Evolutionary conservation across 2,888 invertebrate species (phyloP), one percentile per base, ranked within the genome.

Genomic region (Drosophila hawaiiensis): DNA sequence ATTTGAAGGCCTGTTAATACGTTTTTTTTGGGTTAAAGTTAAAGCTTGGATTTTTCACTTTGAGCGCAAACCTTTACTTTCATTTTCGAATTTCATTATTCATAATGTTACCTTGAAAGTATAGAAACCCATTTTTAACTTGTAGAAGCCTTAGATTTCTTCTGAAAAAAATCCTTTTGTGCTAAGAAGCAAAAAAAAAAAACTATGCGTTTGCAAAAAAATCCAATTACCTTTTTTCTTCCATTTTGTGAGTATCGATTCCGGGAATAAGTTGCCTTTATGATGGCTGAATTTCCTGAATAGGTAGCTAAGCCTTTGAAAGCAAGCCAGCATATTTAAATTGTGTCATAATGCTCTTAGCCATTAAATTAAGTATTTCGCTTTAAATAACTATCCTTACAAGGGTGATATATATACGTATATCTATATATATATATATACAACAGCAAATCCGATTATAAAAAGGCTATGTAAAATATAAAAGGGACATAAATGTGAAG

Each of bases 371-470:
- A 16, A 47, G 47, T 47, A 47, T 47, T 47, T 25, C 47, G 47
- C 47, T 47, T 47, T 47, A 47, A 47, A 16, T 47, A 47, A 25
- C 47, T 47, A 16, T 52, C 29, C 29, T 6, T 3, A 4, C 12
- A n/a, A 29, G 29, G n/a, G 3, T 14, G 4, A 28, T 19, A 10
- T 4, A 25, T 14, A 14, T 31, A 31, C 7, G 7, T 7, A 29
- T 14, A 28, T 9, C 19, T n/a, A n/a, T 14, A 7, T 1, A 9
- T 16, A 1, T 1, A 9, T 31, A 6, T n/a, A 10, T n/a, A 22
- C 0, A 43, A 70, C 70, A 54, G 63, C 63, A 76, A 89, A 85
- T 81, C 82, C 86, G 84, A 85, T 85, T 89, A 89, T 73, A 69
- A 73, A 70, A 69, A 72, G 41, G 59, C 61, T 55, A 60, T 70